These are phyloP conservation scores for Andrena minutula DNA, from an alignment of 2,888 invertebrate genomes.

Conservation along the genomic window DNA sequence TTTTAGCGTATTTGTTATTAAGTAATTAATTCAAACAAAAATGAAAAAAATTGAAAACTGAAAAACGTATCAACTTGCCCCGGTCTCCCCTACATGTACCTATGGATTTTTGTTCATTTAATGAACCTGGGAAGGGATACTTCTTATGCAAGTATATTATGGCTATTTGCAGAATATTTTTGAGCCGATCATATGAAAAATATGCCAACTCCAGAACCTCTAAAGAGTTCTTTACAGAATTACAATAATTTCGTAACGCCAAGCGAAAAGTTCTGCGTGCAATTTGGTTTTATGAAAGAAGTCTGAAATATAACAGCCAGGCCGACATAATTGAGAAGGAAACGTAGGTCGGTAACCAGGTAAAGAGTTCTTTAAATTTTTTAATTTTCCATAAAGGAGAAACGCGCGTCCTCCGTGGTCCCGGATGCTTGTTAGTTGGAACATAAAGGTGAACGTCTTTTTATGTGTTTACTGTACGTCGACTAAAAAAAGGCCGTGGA, in stretches of 20 bases:
- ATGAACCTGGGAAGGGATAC: no score
- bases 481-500: conserved; percentile 16
- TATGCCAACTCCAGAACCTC: neutral
- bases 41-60: no score
- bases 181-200: neutral
- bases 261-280: conserved; percentile 4
- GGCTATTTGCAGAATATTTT: neutral
- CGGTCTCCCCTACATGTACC: no score
- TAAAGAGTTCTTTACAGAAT: neutral
- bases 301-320: conserved; percentile 5
- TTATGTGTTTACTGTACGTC: conserved; percentile 39
- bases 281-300: conserved; percentile 11
- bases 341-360: conserved; percentile 5
- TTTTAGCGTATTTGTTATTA: no score
- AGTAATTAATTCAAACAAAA: no score
- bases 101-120: no score
- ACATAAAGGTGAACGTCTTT: conserved; percentile 36
- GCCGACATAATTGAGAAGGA: conserved; percentile 25
- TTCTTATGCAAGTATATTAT: no score
- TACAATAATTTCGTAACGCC: conserved; percentile 1
- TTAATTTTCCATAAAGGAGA: conserved; percentile 29
- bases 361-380: conserved; percentile 27
- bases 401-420: conserved; percentile 19
- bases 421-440: conserved; percentile 45
- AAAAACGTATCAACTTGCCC: no score